A percentile compares a stretch with the other conserved stretches of the same genome.
phyloP scores from a whole-genome alignment of 1,140 invertebrate genomes.

The Ectropis grisescens region DNA sequence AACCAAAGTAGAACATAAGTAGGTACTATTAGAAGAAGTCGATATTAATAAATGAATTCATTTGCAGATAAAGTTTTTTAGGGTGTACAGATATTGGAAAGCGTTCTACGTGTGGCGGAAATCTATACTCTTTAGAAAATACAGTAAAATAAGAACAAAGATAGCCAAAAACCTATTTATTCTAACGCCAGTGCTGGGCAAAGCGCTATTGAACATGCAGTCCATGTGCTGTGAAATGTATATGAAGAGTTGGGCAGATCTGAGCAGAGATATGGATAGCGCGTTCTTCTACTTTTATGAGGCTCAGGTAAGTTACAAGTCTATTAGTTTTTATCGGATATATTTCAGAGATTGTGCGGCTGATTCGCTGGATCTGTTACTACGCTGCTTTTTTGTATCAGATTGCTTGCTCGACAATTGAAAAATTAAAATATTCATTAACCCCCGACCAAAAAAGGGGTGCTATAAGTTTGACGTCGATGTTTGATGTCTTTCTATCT shows the following conservation, averaged over 20 bases:
- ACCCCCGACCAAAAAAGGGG: no score
- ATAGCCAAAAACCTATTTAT: conserved; percentile 80
- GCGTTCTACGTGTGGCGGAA: conserved; percentile 86
- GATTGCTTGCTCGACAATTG: no score
- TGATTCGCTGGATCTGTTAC: no score
- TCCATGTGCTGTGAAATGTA: conserved; percentile 78
- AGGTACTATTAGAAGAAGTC: no score
- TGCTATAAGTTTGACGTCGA: no score
- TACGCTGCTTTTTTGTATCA: no score
- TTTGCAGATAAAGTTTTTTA: conserved; percentile 79
- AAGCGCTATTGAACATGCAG: conserved; percentile 77
- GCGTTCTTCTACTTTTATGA: conserved; percentile 78
- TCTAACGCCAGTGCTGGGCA: conserved; percentile 78
- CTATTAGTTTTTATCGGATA: no score
- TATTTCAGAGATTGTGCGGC: no score
- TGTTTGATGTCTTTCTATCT: no score
- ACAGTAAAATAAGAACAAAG: conserved; percentile 69
- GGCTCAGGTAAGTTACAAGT: conserved; percentile 72
- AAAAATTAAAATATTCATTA: no score
- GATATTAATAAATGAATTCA: no score
- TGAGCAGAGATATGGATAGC: conserved; percentile 69
- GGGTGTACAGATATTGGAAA: conserved; percentile 83
- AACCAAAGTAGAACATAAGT: no score
- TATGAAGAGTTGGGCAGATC: conserved; percentile 73
- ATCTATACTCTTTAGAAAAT: conserved; percentile 79